Evolutionary conservation across 1,140 invertebrate genomes (phyloP).

Genomic region (Callitettix versicolor): DNA sequence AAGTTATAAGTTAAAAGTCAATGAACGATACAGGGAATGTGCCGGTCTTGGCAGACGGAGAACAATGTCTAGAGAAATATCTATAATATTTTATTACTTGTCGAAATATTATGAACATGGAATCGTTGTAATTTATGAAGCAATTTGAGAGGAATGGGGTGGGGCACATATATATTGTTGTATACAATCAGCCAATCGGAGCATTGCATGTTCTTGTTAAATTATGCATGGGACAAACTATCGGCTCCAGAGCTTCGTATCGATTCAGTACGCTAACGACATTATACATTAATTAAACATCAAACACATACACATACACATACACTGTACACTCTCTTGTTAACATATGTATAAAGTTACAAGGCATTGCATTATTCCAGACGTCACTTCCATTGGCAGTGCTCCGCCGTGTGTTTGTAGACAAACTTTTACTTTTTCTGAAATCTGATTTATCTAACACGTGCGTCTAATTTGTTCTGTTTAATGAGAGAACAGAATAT

Average conservation of each 20-base stretch:
- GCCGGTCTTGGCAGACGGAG: too few relatives aligned
- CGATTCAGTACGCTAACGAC: conserved; percentile 15
- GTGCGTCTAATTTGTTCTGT: too few relatives aligned
- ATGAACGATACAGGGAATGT: too few relatives aligned
- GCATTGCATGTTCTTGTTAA: conserved; percentile 13
- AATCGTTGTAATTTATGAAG: conserved; percentile 10
- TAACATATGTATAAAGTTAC: conserved; percentile 19
- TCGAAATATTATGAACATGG: conserved; percentile 6
- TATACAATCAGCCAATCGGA: conserved; percentile 13
- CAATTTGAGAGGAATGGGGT: conserved; percentile 4
- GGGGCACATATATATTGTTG: conserved; percentile 15
- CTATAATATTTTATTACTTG: conserved; percentile 1
- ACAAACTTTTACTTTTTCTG: too few relatives aligned
- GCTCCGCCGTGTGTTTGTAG: too few relatives aligned
- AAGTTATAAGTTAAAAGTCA: too few relatives aligned
- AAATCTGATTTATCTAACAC: too few relatives aligned
- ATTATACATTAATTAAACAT: conserved; percentile 19
- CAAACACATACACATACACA: conserved; percentile 6
- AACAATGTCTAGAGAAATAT: conserved; percentile 2
- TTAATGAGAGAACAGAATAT: too few relatives aligned
- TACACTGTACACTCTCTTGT: conserved; percentile 4
- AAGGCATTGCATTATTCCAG: conserved; percentile 13
- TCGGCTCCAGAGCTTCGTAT: conserved; percentile 3
- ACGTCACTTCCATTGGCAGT: too few relatives aligned
- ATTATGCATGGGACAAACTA: conserved; percentile 15